A percentile compares a stretch with the other conserved stretches of the same genome.
These are phyloP conservation scores for Leptinotarsa texana DNA, from an alignment of 1,140 invertebrate genomes.

Conservation along the genomic window DNA sequence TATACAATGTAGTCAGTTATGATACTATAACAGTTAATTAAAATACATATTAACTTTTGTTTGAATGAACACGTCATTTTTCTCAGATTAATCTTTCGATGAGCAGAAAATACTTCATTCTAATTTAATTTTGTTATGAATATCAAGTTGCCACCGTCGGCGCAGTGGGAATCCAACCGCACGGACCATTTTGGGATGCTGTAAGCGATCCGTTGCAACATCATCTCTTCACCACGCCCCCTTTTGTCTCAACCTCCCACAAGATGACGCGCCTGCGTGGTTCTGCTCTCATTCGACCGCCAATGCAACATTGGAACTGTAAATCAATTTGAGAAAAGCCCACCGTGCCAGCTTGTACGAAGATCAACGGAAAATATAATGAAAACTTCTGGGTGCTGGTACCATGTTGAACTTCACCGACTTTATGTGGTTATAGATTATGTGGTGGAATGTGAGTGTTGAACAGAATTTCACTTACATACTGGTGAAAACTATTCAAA, in stretches of 20 bases:
- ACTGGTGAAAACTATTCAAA: too few relatives aligned
- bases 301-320: conserved; percentile 39
- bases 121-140: too few relatives aligned
- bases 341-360: conserved; percentile 13
- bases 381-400: not conserved
- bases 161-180: conserved; percentile 13
- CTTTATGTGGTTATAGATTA: not conserved
- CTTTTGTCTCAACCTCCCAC: conserved; percentile 46
- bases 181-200: conserved; percentile 34
- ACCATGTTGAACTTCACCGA: not conserved
- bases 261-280: conserved; percentile 37
- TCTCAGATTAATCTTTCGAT: too few relatives aligned
- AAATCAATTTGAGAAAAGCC: conserved; percentile 47
- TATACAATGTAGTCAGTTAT: too few relatives aligned
- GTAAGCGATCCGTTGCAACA: conserved; percentile 30
- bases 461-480: too few relatives aligned
- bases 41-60: too few relatives aligned
- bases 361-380: conserved; percentile 10
- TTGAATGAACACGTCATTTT: too few relatives aligned
- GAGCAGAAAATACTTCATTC: too few relatives aligned
- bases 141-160: not conserved
- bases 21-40: too few relatives aligned
- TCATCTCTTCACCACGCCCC: conserved; percentile 33
- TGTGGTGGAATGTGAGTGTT: not conserved
- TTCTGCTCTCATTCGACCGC: conserved; percentile 36